Percentiles rank a stretch among this genome's conserved stretches.
phyloP scores from a whole-genome alignment of 2,113 vertebrate species.

The Megalops atlanticus region DNA sequence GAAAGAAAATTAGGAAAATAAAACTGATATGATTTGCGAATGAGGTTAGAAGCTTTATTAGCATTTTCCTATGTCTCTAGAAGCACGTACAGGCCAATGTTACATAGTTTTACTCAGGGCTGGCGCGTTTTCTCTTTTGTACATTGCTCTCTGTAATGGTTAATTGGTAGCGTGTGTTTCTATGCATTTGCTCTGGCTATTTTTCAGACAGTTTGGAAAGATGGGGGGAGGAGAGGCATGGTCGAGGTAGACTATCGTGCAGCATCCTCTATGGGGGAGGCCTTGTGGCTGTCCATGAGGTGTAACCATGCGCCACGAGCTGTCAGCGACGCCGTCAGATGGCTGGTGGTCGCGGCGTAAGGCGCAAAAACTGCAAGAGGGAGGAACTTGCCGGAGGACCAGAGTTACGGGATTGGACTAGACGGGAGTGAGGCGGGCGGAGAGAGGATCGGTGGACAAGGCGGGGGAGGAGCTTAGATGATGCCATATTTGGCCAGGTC shows the following conservation, averaged over 20 bases:
- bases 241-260: not conserved
- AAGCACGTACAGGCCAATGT: conserved; percentile 55
- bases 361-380: not conserved
- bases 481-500: conserved; percentile 91
- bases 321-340: too few relatives aligned
- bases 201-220: not conserved
- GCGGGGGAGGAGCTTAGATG: conserved; percentile 64
- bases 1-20: conserved; percentile 27
- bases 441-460: not conserved
- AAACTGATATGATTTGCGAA: conserved; percentile 25
- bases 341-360: not conserved
- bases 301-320: too few relatives aligned
- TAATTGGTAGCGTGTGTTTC: not conserved
- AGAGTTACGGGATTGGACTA: not conserved
- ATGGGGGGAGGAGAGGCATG: not conserved
- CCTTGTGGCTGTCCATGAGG: not conserved
- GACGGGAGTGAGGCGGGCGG: not conserved
- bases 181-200: not conserved
- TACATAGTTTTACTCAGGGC: not conserved
- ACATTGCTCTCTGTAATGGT: not conserved
- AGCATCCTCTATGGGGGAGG: not conserved
- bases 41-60: conserved; percentile 38
- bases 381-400: not conserved
- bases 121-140: not conserved
- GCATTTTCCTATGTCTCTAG: conserved; percentile 55